Evolutionary conservation across 2,797 vertebrate species (phyloP).

Genomic region (Takifugu ocellatus): DNA sequence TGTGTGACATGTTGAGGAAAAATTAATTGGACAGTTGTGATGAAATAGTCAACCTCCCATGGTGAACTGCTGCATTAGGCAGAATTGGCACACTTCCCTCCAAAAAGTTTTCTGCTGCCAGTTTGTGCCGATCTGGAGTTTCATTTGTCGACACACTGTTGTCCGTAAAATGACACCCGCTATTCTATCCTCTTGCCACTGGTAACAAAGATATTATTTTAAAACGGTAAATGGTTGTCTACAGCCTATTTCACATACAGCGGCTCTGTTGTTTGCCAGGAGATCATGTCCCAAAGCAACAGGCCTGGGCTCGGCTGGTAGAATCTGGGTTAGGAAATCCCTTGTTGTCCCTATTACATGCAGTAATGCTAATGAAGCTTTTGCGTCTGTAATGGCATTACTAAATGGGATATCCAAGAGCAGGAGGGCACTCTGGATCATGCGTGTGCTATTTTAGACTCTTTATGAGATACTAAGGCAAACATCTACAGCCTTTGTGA

Average conservation of each 20-base stretch:
- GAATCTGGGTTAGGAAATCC: constrained; percentile 69
- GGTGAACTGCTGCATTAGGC: constrained; percentile 46
- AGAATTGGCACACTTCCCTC: constrained; percentile 44
- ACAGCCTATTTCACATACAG: constrained; percentile 5
- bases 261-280: constrained; percentile 37
- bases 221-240: too few relatives aligned
- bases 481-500: constrained; percentile 9
- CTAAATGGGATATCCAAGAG: constrained; percentile 36
- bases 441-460: constrained; percentile 16
- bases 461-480: constrained; percentile 19
- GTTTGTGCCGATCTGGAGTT: constrained; percentile 46
- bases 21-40: constrained; percentile 76
- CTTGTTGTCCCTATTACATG: constrained; percentile 51
- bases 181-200: too few relatives aligned
- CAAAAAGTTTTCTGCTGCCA: constrained; percentile 32
- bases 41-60: constrained; percentile 63
- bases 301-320: constrained; percentile 48
- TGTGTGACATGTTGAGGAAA: constrained; percentile 63
- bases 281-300: constrained; percentile 42
- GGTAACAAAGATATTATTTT: too few relatives aligned
- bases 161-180: constrained; percentile 13
- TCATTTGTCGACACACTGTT: constrained; percentile 16
- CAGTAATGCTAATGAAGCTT: constrained; percentile 62
- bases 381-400: constrained; percentile 49
- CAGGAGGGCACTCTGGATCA: constrained; percentile 23